Base-by-base conservation (phyloP, 2,888 invertebrate species). In the Eupithecia pulchellata region DNA sequence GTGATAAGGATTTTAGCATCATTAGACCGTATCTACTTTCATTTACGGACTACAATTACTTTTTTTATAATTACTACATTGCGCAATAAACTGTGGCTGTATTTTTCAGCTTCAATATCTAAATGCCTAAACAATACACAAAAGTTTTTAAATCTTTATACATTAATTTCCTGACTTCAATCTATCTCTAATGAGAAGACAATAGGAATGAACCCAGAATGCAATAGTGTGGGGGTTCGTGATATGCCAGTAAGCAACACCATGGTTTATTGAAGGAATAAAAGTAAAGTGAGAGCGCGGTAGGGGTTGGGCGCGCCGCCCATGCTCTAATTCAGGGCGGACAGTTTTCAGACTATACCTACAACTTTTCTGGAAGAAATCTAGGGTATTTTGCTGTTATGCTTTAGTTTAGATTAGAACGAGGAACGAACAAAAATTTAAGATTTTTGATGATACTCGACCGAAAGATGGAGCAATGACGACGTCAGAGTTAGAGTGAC, bases 301-400 rank as follows among this genome's bases (percentile, higher is more conserved):
- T 73, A 60, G 76, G 80, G 83, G 77, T 72, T 71, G 78, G 78
- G 82, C 79, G 77, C 81, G 75, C 81, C 85, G 58, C 84, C 83
- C 81, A 76, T 78, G 70, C 64, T 68, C 73, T 61, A 42, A 68
- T 71, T 64, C 69, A 69, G 81, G 81, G 83, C 79, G 83, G 77
- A 42, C 61, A 32, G 34, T 34, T 60, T 60, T 36, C 61, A 57
- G 57, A 17, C 57, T 29, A 57, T 52, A n/a, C n/a, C n/a, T n/a
- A 25, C 52, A 52, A 52, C 52, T 57, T 57, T 57, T 29, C 14
- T 8, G 17, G 6, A 13, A 13, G 14, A 9, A 6, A 55, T 55
- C 14, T 52, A 11, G 13, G 4, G 11, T 52, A 1, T 52, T 13
- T 25, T 4, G n/a, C 0, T 11, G 11, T 11, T 11, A 47, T 25